phyloP scores from a whole-genome alignment of 2,113 vertebrate genomes.

The Paradoxurus hermaphroditus region DNA sequence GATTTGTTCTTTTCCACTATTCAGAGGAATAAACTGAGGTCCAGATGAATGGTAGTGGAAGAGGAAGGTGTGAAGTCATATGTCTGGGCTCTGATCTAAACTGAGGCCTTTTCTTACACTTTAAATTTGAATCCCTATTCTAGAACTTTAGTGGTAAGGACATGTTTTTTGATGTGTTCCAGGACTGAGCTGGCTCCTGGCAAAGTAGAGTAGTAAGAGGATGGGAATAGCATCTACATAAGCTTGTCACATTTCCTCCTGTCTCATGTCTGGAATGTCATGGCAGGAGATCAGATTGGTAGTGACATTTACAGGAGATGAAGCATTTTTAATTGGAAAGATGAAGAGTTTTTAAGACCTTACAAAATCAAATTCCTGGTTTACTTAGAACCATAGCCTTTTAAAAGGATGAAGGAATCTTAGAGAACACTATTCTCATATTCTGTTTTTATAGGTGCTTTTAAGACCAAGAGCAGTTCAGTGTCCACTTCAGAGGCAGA shows the following conservation, averaged over 20 bases:
- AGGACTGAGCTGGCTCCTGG: conserved; percentile 56
- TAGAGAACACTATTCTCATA: neutral
- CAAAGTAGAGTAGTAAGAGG: conserved; percentile 40
- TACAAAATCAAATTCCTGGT: neutral
- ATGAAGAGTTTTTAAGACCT: conserved; percentile 38
- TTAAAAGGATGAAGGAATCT: neutral
- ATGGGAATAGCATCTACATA: neutral
- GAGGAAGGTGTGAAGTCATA: neutral
- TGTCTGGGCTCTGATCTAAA: conserved; percentile 10
- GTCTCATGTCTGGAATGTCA: conserved; percentile 33
- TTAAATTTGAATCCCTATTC: conserved; percentile 30
- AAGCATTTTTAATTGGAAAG: conserved; percentile 33
- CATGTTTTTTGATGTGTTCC: conserved; percentile 53
- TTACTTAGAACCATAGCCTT: neutral
- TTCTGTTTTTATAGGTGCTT: neutral
- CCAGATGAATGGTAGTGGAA: neutral
- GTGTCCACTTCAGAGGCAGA: neutral
- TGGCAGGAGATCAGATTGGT: conserved; percentile 17
- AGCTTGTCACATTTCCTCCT: conserved; percentile 33
- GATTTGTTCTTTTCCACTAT: neutral
- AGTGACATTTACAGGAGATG: conserved; percentile 54
- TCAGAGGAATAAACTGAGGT: neutral
- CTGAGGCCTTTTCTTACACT: conserved; percentile 10
- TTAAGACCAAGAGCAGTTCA: neutral
- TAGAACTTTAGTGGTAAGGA: conserved; percentile 27